These are phyloP conservation scores for Calameuta pallipes DNA, from an alignment of 2,888 invertebrate genomes.

Conservation along the genomic window DNA sequence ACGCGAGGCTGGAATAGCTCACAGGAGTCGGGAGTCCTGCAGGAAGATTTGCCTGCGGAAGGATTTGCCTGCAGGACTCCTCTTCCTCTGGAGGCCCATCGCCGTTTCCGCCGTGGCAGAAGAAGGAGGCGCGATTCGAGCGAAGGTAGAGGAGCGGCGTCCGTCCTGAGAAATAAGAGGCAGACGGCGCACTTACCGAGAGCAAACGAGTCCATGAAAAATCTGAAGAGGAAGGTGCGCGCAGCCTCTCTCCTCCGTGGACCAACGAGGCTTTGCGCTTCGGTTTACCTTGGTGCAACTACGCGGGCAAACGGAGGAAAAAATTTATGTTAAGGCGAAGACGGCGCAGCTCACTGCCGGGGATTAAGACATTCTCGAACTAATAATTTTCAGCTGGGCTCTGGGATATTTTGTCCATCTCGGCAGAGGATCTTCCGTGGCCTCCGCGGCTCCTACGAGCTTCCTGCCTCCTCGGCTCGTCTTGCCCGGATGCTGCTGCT, in stretches of 20 bases:
- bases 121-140: not conserved
- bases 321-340: constrained; percentile 50
- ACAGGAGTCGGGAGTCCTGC: constrained; percentile 23
- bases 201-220: constrained; percentile 7
- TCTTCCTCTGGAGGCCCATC: not conserved
- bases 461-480: too few species aligned
- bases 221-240: too few species aligned
- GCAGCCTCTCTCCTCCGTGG: not conserved
- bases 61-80: not conserved
- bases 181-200: constrained; percentile 31
- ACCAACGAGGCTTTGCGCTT: not conserved
- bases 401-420: constrained; percentile 55
- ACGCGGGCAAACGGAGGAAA: constrained; percentile 20
- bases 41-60: too few species aligned
- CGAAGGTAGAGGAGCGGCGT: not conserved
- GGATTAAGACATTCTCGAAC: constrained; percentile 63
- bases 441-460: too few species aligned
- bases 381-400: constrained; percentile 59
- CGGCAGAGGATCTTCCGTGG: not conserved
- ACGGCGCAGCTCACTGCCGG: constrained; percentile 43
- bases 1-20: constrained; percentile 61
- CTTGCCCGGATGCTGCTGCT: too few species aligned
- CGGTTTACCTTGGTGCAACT: not conserved
- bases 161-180: constrained; percentile 24
- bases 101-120: not conserved